Base-by-base conservation (phyloP, 2,888 invertebrate species). In the Patella ulyssiponensis region DNA sequence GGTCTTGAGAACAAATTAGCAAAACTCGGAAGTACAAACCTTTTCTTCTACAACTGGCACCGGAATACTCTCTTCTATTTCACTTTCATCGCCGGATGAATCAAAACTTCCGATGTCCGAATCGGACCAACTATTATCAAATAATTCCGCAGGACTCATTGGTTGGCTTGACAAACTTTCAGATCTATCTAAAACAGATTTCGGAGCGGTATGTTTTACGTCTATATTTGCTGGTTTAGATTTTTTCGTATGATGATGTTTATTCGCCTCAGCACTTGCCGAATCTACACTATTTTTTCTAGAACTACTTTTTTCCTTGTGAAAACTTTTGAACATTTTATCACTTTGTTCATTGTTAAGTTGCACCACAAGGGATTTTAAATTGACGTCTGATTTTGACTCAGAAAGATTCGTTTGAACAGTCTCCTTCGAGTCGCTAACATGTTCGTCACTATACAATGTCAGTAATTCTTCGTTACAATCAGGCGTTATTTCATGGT, bases 81-180 rank as follows among this genome's bases (percentile, higher is more conserved):
- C 80, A 51, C 84, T 83, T 53, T 82, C 83, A 74, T 85, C 84
- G 82, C 84, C 85, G 71, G 83, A 85, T 27, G 85, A 86, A 79
- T 86, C 86, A 76, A 85, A 85, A 23, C 23, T 23, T 69, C 77
- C 83, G 52, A 84, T 81, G 54, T 89, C 89, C 11, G 86, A 86
- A 74, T 87, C 86, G 0, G 89, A 87, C 89, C 88, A 89, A 80
- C 88, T 86, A 58, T 86, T 83, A 75, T 88, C 87, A 79, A 89
- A 88, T 71, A 88, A 80, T 74, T 89, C 87, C n/a, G 84, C 86
- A 2, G 85, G 85, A 76, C 80, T 85, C 27, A 87, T 72, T n/a
- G 84, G 77, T 4, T 77, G 71, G 9, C 73, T 52, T 20, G 52
- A 52, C 23, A 64, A 64, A 64, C 64, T 64, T 64, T 64, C 64